These are phyloP conservation scores for Amphipoea lucens DNA, from an alignment of 2,888 invertebrate species.

Conservation along the genomic window DNA sequence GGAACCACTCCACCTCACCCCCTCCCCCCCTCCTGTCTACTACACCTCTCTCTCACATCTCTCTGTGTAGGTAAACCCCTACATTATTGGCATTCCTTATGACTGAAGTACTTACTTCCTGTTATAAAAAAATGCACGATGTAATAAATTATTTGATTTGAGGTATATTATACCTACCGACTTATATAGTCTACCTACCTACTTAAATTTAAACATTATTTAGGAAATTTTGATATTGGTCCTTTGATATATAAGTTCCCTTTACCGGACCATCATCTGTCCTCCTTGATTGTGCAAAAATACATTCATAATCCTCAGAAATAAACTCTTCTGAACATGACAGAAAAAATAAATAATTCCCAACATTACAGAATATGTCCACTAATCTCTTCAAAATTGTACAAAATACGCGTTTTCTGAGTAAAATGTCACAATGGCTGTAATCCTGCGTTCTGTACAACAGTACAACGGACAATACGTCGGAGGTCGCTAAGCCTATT, in stretches of 20 bases:
- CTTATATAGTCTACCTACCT: background rate
- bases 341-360: slow-evolving; percentile 13
- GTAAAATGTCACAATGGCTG: slow-evolving; percentile 56
- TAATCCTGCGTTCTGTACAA: slow-evolving; percentile 41
- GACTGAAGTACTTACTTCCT: background rate
- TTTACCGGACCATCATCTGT: background rate
- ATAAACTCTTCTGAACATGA: background rate
- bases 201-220: background rate
- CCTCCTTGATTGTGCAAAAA: background rate
- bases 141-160: background rate
- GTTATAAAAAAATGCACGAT: background rate
- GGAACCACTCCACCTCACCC: too few relatives aligned
- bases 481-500: slow-evolving; percentile 61
- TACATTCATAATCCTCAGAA: slow-evolving; percentile 3
- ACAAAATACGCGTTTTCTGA: slow-evolving; percentile 65
- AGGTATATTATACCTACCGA: background rate
- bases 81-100: background rate
- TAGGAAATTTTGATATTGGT: background rate
- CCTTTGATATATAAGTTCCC: background rate
- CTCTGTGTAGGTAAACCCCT: background rate
- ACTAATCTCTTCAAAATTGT: slow-evolving; percentile 58
- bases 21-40: too few relatives aligned
- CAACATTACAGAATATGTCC: slow-evolving; percentile 54
- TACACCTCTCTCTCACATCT: background rate
- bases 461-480: slow-evolving; percentile 29